Evolutionary conservation across 2,888 invertebrate genomes (phyloP).

Genomic region (Micropterix aruncella): DNA sequence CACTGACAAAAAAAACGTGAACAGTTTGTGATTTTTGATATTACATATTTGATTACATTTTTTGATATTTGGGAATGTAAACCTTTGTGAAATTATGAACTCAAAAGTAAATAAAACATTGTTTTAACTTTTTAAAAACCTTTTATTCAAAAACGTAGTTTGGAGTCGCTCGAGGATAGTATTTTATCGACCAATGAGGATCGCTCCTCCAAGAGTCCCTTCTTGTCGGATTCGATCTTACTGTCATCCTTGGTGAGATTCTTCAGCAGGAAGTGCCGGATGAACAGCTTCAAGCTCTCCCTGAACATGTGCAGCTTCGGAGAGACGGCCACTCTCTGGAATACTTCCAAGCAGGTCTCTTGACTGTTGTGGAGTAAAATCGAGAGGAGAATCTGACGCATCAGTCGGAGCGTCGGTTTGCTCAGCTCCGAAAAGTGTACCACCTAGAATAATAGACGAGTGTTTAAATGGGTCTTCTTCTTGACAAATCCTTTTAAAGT

Average conservation of each 20-base stretch:
- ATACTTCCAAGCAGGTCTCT: conserved; percentile 46
- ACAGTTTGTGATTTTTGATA: too few relatives aligned
- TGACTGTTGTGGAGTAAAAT: conserved; percentile 55
- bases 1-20: too few relatives aligned
- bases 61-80: too few relatives aligned
- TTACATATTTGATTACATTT: too few relatives aligned
- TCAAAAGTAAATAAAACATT: too few relatives aligned
- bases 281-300: conserved; percentile 71
- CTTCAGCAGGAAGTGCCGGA: conserved; percentile 72
- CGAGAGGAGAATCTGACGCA: conserved; percentile 62
- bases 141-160: conserved; percentile 26
- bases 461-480: conserved; percentile 2
- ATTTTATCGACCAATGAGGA: conserved; percentile 52
- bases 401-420: conserved; percentile 61
- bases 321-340: conserved; percentile 56
- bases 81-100: too few relatives aligned
- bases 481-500: conserved; percentile 2
- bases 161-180: conserved; percentile 36
- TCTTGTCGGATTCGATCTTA: conserved; percentile 25
- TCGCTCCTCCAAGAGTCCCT: conserved; percentile 36
- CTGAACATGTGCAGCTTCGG: conserved; percentile 66
- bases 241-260: conserved; percentile 36
- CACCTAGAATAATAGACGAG: conserved; percentile 36
- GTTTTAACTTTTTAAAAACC: too few relatives aligned
- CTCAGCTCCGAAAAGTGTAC: conserved; percentile 78